Conservation (phyloP, 30 jellyfish, hydroid and myxozoan genomes). For the Aurelia sp. region DNA sequence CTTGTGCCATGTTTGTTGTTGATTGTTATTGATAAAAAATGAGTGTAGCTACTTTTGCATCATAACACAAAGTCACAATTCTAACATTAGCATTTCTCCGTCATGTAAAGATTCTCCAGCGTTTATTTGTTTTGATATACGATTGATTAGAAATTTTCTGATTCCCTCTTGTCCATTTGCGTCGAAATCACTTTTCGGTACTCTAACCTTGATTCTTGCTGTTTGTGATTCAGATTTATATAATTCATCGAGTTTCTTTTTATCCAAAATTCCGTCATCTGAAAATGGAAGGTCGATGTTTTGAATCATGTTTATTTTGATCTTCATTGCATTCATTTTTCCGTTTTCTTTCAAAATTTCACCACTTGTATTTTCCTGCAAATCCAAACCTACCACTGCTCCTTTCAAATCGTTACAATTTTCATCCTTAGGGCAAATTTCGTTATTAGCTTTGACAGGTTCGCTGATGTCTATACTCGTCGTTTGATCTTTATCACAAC, state of each 20-base stretch:
- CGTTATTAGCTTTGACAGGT: neutral
- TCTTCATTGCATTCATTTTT: neutral
- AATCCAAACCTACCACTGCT: neutral
- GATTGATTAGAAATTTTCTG: conserved; percentile 17
- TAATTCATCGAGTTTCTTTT: neutral
- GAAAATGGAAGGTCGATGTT: neutral
- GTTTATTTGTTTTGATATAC: conserved; percentile 8
- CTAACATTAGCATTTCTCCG: neutral
- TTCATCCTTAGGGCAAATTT: neutral
- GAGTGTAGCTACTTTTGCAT: too few species aligned
- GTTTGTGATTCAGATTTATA: conserved; percentile 23
- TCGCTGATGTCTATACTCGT: neutral
- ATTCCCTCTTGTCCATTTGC: conserved; percentile 18
- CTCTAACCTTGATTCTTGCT: conserved; percentile 27
- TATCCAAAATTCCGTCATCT: neutral
- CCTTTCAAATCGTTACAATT: neutral
- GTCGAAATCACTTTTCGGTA: conserved; percentile 35
- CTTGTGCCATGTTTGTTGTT: too few species aligned
- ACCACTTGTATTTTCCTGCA: neutral
- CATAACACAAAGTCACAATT: too few species aligned
- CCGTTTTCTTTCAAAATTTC: too few species aligned
- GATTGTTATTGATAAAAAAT: too few species aligned
- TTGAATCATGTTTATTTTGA: conserved; percentile 7
- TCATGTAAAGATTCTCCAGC: conserved; percentile 12
- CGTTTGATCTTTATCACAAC: neutral